phyloP scores from a whole-genome alignment of 2,113 vertebrate genomes.

The Podarcis raffonei region DNA sequence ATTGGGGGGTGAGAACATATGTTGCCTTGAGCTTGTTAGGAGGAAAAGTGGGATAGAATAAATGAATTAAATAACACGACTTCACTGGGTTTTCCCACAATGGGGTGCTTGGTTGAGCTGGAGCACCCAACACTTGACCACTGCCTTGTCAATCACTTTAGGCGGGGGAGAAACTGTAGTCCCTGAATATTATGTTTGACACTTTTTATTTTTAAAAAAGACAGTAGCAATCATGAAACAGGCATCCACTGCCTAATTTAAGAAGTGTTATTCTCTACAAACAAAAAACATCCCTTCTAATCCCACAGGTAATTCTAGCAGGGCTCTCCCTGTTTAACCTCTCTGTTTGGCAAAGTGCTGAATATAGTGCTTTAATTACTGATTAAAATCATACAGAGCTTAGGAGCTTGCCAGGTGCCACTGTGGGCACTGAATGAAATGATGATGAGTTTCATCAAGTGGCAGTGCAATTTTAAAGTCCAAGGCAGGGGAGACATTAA shows the following conservation, averaged over 20 bases:
- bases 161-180: background rate
- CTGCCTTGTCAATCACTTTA: background rate
- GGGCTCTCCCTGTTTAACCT: background rate
- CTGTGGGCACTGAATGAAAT: background rate
- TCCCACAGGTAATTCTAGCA: background rate
- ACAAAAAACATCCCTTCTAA: background rate
- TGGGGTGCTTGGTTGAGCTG: background rate
- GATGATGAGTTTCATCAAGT: background rate
- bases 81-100: too few species aligned
- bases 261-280: background rate
- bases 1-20: too few species aligned
- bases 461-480: background rate
- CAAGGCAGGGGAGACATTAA: background rate
- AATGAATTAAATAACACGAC: too few species aligned
- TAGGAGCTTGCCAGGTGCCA: background rate
- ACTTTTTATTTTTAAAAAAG: background rate
- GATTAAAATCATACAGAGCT: slow-evolving; percentile 6
- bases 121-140: background rate
- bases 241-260: background rate
- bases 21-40: too few species aligned
- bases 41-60: too few species aligned
- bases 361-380: background rate
- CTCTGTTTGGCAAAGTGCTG: background rate
- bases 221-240: background rate
- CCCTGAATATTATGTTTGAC: background rate